Evolutionary conservation across 2,888 invertebrate species (phyloP), one percentile per base, ranked within the genome.

Genomic region (Gerosis bhagava): DNA sequence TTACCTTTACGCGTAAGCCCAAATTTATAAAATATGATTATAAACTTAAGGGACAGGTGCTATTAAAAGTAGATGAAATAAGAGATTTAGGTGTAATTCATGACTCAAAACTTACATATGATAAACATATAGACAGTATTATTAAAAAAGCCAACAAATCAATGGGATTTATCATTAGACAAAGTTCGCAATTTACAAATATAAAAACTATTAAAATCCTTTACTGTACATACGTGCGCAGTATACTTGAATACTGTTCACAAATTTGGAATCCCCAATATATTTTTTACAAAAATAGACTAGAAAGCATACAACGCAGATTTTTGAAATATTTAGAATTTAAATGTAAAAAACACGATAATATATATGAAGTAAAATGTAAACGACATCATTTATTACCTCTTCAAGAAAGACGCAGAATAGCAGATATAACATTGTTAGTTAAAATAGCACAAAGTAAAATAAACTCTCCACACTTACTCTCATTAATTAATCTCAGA

Each of bases 211-310:
- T 37, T 7, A 41, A 43, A 25, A 26, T 37, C 3, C n/a, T 41
- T 3, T 46, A 42, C 7, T 45, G 45, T 5, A 25, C 32, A 3
- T 37, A 41, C 32, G 41, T 50, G 7, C 41, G 45, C 19, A 45
- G 50, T 28, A 11, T 22, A n/a, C 31, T 50, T 0, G 41, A 45
- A 17, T 45, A 45, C 11, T 35, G 41, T 10, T 45, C 36, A 3
- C 41, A 35, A 25, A 17, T 49, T 3, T 49, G 49, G 49, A 49
- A 39, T 11, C 41, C 45, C 0, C 29, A 26, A 5, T 40, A 45
- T 12, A 11, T 11, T n/a, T 3, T 29, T 5, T 35, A 44, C 8
- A 11, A 22, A 2, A 22, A 47, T 16, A 35, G 47, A 11, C 6
- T 35, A 2, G 47, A 40, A 29, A 32, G 10, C 2, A 37, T 49